A percentile compares a stretch with the other conserved stretches of the same genome.
These are phyloP conservation scores for Atta colombica DNA, from an alignment of 1,140 invertebrate genomes.

Conservation along the genomic window DNA sequence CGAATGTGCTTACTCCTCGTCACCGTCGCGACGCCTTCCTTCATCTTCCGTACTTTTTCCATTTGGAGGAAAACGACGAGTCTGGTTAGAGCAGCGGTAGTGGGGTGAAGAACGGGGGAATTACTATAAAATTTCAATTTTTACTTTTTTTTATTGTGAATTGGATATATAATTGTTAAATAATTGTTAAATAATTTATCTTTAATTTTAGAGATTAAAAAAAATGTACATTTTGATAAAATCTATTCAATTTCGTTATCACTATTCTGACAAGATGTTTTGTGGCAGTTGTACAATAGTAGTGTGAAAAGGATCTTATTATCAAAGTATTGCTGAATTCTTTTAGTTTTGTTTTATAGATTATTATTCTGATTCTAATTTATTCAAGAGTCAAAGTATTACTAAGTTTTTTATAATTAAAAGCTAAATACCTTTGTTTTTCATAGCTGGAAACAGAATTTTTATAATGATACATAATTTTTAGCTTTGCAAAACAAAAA, in stretches of 20 bases:
- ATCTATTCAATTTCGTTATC: neutral
- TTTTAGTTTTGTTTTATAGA: neutral
- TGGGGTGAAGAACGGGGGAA: neutral
- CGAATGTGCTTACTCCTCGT: conserved; percentile 17
- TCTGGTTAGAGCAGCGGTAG: neutral
- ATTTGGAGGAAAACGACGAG: neutral
- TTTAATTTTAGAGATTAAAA: neutral
- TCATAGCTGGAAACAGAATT: neutral
- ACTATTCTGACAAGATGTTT: neutral
- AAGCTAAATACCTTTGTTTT: neutral
- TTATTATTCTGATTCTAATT: neutral
- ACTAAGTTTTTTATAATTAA: neutral
- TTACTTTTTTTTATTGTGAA: neutral
- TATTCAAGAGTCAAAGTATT: neutral
- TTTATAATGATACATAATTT: conserved; percentile 13
- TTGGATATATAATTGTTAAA: neutral
- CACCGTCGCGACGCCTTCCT: conserved; percentile 1
- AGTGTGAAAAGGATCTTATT: neutral
- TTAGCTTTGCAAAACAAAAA: conserved; percentile 4
- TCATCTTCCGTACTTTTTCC: neutral
- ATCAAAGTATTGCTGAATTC: neutral
- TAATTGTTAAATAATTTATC: neutral
- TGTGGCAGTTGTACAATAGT: neutral
- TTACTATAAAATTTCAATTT: neutral
- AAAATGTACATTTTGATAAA: neutral